Conservation (phyloP, 2,113 vertebrate genomes). For the Notarius lentiginosus region DNA sequence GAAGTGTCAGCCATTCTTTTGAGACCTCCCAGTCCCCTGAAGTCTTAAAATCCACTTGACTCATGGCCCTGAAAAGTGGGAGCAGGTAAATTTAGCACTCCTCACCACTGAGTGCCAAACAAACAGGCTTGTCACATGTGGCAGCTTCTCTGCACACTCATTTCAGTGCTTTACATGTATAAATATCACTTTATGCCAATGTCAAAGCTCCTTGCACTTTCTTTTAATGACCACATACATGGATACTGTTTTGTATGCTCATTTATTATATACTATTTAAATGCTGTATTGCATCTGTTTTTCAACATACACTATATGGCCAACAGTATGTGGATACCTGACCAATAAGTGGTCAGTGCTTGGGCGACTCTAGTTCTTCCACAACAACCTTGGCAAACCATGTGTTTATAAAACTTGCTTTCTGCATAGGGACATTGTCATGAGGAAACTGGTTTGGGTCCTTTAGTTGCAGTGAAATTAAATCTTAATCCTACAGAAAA, state of each 20-base stretch:
- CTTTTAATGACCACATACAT: not conserved
- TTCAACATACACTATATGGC: not conserved
- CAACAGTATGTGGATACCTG: not conserved
- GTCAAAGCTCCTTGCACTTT: not conserved
- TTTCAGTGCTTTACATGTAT: not conserved
- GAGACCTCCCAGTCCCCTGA: not conserved
- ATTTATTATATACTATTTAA: not conserved
- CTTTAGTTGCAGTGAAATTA: not conserved
- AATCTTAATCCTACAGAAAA: not conserved
- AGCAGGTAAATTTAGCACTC: not conserved
- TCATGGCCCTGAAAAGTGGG: not conserved
- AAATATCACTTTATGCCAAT: not conserved
- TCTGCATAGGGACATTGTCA: not conserved
- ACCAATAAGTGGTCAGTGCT: not conserved
- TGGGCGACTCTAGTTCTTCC: not conserved
- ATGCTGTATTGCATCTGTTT: not conserved
- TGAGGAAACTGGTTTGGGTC: not conserved
- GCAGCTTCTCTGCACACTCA: not conserved
- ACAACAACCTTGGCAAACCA: not conserved
- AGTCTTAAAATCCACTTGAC: conserved; percentile 16
- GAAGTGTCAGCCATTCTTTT: not conserved
- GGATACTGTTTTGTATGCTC: not conserved
- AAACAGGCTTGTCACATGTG: not conserved
- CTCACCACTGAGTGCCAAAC: not conserved
- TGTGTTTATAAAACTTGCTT: not conserved